phyloP scores from a whole-genome alignment of 2,113 vertebrate species.

The Pelecanoides urinatrix region DNA sequence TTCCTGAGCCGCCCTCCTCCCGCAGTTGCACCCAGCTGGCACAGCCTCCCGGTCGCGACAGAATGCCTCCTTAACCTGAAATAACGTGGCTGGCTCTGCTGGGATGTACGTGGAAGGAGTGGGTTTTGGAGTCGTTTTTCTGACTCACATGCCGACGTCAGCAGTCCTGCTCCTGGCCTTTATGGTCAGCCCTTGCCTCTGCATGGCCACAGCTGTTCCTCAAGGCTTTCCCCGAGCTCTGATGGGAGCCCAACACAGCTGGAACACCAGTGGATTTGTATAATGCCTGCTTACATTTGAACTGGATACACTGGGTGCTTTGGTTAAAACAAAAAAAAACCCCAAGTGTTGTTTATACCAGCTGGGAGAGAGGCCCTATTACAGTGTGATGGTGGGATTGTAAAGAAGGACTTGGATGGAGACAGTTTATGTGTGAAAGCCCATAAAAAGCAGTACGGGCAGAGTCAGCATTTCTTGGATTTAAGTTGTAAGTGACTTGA shows the following conservation, averaged over 20 bases:
- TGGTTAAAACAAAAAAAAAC: not conserved
- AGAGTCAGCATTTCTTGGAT: constrained; percentile 11
- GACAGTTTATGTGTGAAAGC: not conserved
- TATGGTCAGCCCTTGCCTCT: not conserved
- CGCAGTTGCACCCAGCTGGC: not conserved
- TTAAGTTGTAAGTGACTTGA: constrained; percentile 6
- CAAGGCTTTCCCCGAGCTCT: not conserved
- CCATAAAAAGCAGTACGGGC: not conserved
- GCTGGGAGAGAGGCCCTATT: not conserved
- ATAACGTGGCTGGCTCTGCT: not conserved
- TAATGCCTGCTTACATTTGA: not conserved
- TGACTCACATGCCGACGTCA: rapidly evolving
- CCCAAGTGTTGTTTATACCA: not conserved
- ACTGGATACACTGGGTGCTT: not conserved
- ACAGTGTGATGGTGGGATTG: not conserved
- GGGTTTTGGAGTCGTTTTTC: not conserved
- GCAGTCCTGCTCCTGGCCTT: not conserved
- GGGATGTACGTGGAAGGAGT: not conserved
- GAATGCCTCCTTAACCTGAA: not conserved
- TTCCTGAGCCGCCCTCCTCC: not conserved
- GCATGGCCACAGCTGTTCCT: not conserved
- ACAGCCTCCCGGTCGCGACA: rapidly evolving
- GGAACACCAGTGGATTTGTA: not conserved
- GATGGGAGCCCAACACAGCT: not conserved
- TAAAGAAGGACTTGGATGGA: not conserved